Evolutionary conservation across 2,888 invertebrate species (phyloP).

Genomic region (Frankliniella intonsa): DNA sequence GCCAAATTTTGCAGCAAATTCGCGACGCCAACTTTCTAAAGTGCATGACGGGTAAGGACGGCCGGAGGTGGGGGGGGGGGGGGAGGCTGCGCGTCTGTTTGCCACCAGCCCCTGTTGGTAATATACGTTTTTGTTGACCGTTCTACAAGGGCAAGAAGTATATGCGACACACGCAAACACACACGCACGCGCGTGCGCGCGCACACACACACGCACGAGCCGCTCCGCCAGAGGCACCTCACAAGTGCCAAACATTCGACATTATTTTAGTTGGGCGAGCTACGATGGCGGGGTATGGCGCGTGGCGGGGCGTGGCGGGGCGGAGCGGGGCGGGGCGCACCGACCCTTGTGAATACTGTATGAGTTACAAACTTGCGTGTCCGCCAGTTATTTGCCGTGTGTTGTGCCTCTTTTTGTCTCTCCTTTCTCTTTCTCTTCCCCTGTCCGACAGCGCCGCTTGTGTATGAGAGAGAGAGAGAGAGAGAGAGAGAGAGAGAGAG

Average conservation of each 20-base stretch:
- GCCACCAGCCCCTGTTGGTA: no score
- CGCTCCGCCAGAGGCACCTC: neutral
- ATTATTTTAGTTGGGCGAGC: neutral
- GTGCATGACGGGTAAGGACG: no score
- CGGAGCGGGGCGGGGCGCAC: neutral
- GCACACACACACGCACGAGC: neutral
- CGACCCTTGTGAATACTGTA: conserved; percentile 6
- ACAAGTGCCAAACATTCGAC: conserved; percentile 7
- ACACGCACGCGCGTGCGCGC: neutral
- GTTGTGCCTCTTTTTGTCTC: neutral
- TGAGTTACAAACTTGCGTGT: conserved; percentile 17
- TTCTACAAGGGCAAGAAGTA: neutral
- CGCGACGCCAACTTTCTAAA: neutral
- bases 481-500: neutral
- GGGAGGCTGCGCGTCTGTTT: no score
- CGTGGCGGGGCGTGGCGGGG: neutral
- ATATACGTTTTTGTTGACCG: neutral
- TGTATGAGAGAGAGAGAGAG: neutral
- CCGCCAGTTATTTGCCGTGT: neutral
- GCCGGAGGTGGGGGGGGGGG: no score
- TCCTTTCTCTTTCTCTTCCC: neutral
- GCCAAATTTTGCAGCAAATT: conserved; percentile 16
- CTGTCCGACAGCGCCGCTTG: neutral
- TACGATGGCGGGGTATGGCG: neutral
- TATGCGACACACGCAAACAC: neutral